Evolutionary conservation across 2,797 vertebrate genomes (phyloP).

Genomic region (Hemibagrus guttatus): DNA sequence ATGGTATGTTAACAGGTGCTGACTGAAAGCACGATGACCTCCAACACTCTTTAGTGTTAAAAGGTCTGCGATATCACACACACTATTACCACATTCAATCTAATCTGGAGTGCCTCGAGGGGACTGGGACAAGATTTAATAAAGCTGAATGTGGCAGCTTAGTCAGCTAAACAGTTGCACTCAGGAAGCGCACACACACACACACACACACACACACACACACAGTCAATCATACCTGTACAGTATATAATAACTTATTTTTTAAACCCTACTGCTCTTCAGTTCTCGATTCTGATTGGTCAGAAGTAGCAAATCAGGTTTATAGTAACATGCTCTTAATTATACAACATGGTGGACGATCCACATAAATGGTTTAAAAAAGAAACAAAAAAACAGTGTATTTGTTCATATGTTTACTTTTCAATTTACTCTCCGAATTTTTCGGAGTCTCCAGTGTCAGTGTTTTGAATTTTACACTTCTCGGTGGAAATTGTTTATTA

Average conservation of each 20-base stretch:
- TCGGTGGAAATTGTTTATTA: no score
- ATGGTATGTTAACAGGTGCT: slow-evolving; percentile 18
- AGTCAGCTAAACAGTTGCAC: slow-evolving; percentile 65
- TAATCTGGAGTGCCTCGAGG: slow-evolving; percentile 67
- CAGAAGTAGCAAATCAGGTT: background rate
- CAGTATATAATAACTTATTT: background rate
- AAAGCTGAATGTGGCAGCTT: slow-evolving; percentile 73
- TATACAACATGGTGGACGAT: background rate
- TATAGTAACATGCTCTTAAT: background rate
- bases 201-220: background rate
- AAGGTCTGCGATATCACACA: slow-evolving; percentile 61
- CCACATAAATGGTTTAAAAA: background rate
- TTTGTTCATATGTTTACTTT: no score
- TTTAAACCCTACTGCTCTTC: background rate
- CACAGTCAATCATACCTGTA: background rate
- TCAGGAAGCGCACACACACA: slow-evolving; percentile 28
- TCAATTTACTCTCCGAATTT: no score
- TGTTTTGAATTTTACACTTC: no score
- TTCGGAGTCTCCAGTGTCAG: no score
- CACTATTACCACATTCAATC: slow-evolving; percentile 69
- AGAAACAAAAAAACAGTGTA: background rate
- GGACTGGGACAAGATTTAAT: slow-evolving; percentile 73
- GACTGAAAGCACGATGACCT: slow-evolving; percentile 23
- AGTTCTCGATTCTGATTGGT: background rate
- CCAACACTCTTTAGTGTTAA: slow-evolving; percentile 43